Evolutionary conservation across 1,140 invertebrate genomes (phyloP), one percentile per base, ranked within the genome.

Genomic region (Drosophila ironensis): DNA sequence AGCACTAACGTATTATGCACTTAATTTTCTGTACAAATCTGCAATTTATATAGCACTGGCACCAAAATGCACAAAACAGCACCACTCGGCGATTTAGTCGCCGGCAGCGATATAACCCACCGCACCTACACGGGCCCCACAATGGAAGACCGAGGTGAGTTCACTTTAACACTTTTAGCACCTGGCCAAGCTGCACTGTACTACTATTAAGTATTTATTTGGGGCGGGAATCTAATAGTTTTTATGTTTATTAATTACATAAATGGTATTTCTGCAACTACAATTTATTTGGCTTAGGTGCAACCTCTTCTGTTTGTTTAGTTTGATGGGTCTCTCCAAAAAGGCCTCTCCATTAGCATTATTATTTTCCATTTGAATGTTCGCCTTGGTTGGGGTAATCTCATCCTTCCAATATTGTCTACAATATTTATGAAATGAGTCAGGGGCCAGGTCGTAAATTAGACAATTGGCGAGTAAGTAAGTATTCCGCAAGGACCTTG

Each of bases 111-210:
- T 52, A 88, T 89, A 38, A 75, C 77, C 81, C 87, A 88, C 87
- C 87, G 82, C 77, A 88, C 78, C 46, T 80, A 88, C 38, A 61
- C 82, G 3, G 77, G 66, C n/a, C 54, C 59, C 44, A 68, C 54
- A n/a, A 71, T 84, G 74, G 87, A 88, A 2, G 87, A 88, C 33
- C 69, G 87, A 84, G 87, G 87, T 88, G 80, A 88, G 87, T 88
- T 14, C 9, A 3, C 11, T n/a, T n/a, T n/a, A n/a, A n/a, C 25
- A 47, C 63, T 63, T 63, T n/a, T n/a, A n/a, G 56, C 56, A 63
- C 59, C 38, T 63, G 28, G 30, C 19, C 51, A 8, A 19, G 51
- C 25, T 42, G 37, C 25, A 54, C 56, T 57, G 56, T 60, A 57
- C 38, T 35, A 14, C 33, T 19, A 35, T 25, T 19, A 11, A n/a